phyloP scores from a whole-genome alignment of 2,888 invertebrate species.

The Amblyjoppa proteus region DNA sequence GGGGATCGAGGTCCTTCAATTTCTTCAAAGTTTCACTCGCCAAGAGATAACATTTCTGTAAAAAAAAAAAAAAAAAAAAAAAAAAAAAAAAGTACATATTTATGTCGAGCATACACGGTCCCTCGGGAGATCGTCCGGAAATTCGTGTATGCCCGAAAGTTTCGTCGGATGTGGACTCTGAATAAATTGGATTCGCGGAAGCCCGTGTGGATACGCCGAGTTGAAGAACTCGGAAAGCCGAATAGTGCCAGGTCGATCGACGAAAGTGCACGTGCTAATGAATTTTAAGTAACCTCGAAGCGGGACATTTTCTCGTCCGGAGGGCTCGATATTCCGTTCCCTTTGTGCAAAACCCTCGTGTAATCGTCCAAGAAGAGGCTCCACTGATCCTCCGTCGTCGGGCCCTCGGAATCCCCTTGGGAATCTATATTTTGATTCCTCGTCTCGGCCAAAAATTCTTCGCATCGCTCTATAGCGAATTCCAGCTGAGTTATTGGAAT shows the following conservation, averaged over 20 bases:
- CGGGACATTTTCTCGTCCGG: constrained; percentile 49
- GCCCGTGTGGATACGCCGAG: constrained; percentile 14
- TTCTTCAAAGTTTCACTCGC: constrained; percentile 70
- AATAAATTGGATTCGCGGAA: constrained; percentile 20
- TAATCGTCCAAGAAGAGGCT: constrained; percentile 89
- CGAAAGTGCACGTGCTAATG: constrained; percentile 51
- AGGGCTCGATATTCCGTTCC: constrained; percentile 73
- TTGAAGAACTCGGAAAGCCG: constrained; percentile 14
- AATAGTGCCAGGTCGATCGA: neutral
- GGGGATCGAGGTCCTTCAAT: constrained; percentile 77
- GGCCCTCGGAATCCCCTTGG: constrained; percentile 81
- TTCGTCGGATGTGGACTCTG: constrained; percentile 3
- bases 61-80: constrained; percentile 18
- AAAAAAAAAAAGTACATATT: constrained; percentile 25
- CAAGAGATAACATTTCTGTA: constrained; percentile 68
- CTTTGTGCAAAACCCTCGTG: constrained; percentile 88
- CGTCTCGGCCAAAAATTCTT: constrained; percentile 87
- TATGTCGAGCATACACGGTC: neutral
- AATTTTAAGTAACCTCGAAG: constrained; percentile 69
- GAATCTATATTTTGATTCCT: constrained; percentile 89
- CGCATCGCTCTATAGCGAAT: constrained; percentile 90
- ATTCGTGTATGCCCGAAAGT: constrained; percentile 22
- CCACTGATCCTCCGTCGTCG: constrained; percentile 88
- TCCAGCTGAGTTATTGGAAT: constrained; percentile 87
- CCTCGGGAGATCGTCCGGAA: constrained; percentile 1